Conservation (phyloP, 1,140 invertebrate genomes). For the Probaryconus sp. region DNA sequence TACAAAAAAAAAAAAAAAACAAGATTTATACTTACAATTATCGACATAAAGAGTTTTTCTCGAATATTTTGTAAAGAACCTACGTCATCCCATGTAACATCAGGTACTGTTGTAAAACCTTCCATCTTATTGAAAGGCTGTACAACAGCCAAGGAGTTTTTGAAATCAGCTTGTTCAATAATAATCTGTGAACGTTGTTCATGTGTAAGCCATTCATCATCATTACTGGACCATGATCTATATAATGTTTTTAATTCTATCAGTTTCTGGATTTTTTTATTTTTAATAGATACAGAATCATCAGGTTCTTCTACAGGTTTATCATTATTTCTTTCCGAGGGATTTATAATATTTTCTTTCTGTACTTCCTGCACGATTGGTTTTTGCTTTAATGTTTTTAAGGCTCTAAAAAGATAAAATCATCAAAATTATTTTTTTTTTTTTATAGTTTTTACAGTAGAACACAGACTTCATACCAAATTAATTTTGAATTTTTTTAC, state of each 20-base stretch:
- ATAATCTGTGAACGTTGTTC: constrained; percentile 82
- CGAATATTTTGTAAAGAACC: constrained; percentile 93
- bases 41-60: constrained; percentile 92
- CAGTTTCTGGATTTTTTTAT: constrained; percentile 56
- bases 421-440: too few relatives aligned
- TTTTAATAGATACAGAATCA: too few relatives aligned
- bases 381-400: constrained; percentile 50
- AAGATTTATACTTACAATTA: constrained; percentile 89
- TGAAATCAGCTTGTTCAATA: constrained; percentile 87
- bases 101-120: constrained; percentile 98
- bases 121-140: constrained; percentile 97
- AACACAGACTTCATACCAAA: too few relatives aligned
- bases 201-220: constrained; percentile 79
- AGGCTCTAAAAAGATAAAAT: constrained; percentile 20
- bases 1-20: too few relatives aligned
- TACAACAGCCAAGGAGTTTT: constrained; percentile 87
- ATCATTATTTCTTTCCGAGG: too few relatives aligned
- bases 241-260: constrained; percentile 75
- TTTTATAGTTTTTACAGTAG: too few relatives aligned
- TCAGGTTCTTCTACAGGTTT: constrained; percentile 22
- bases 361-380: too few relatives aligned
- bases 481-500: too few relatives aligned
- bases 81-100: constrained; percentile 98
- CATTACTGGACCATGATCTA: constrained; percentile 80
- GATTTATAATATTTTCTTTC: too few relatives aligned